A percentile compares a stretch with the other conserved stretches of the same genome.
Conservation (phyloP, 1,140 invertebrate genomes). For the Paraescarpia echinospica region DNA sequence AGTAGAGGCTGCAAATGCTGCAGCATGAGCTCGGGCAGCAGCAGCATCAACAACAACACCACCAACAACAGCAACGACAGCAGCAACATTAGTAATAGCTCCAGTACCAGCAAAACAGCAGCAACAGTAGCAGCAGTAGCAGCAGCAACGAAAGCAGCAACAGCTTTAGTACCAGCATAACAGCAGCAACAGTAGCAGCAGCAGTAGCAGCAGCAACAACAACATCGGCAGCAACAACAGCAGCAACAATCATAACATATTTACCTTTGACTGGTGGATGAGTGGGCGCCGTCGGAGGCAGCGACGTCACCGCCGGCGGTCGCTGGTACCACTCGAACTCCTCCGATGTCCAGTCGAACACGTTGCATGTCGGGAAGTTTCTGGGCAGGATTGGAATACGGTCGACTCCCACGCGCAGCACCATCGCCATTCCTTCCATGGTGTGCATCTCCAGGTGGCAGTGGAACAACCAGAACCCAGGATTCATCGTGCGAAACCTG, state of each 20-base stretch:
- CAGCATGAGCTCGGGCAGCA: too few relatives aligned
- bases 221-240: too few relatives aligned
- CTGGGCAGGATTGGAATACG: not conserved
- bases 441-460: constrained; percentile 22
- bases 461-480: constrained; percentile 52
- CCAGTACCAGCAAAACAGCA: too few relatives aligned
- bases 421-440: constrained; percentile 8
- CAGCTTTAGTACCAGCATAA: too few relatives aligned
- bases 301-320: not conserved
- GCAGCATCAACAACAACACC: too few relatives aligned
- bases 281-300: not conserved
- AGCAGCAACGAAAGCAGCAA: too few relatives aligned
- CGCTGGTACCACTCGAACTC: not conserved
- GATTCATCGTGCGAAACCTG: constrained; percentile 72
- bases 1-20: too few relatives aligned
- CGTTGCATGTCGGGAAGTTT: constrained; percentile 17
- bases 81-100: too few relatives aligned
- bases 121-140: too few relatives aligned
- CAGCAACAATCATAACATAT: not conserved
- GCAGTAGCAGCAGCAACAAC: too few relatives aligned
- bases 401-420: not conserved
- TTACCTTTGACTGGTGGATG: not conserved
- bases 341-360: not conserved
- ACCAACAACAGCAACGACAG: too few relatives aligned
- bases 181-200: not conserved